A percentile compares a stretch with the other conserved stretches of the same genome.
Conservation (phyloP, 2,113 vertebrate species). For the Tachycineta bicolor region DNA sequence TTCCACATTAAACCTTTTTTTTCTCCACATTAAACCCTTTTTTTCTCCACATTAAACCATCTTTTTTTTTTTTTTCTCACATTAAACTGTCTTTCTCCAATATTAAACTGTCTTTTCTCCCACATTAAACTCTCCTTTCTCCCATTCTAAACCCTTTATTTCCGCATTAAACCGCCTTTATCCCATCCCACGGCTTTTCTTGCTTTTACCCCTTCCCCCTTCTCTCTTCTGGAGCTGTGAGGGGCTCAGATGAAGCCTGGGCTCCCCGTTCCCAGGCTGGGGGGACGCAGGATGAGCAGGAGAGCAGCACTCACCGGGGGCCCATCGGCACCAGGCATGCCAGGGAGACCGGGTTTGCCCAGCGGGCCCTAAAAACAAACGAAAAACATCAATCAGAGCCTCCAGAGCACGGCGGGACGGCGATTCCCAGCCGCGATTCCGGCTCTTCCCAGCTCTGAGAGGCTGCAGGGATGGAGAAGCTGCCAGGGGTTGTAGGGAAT, state of each 20-base stretch:
- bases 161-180: neutral
- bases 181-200: neutral
- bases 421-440: neutral
- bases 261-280: neutral
- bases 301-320: slow-evolving; percentile 85
- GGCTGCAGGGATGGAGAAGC: neutral
- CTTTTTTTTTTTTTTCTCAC: neutral
- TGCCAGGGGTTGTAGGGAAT: accelerated
- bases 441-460: neutral
- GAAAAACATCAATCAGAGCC: neutral
- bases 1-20: neutral
- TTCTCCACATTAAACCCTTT: neutral
- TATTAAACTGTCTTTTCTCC: neutral
- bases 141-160: neutral
- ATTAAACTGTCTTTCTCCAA: too few species aligned
- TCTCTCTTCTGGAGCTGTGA: neutral
- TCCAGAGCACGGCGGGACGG: accelerated
- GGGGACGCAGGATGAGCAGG: neutral
- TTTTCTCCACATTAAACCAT: too few species aligned
- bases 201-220: neutral
- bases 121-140: neutral
- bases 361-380: slow-evolving; percentile 82
- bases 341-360: slow-evolving; percentile 94
- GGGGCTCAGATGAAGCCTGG: accelerated
- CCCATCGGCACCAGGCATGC: slow-evolving; percentile 94